These are phyloP conservation scores for Meganola albula DNA, from an alignment of 2,888 invertebrate genomes.

Conservation along the genomic window DNA sequence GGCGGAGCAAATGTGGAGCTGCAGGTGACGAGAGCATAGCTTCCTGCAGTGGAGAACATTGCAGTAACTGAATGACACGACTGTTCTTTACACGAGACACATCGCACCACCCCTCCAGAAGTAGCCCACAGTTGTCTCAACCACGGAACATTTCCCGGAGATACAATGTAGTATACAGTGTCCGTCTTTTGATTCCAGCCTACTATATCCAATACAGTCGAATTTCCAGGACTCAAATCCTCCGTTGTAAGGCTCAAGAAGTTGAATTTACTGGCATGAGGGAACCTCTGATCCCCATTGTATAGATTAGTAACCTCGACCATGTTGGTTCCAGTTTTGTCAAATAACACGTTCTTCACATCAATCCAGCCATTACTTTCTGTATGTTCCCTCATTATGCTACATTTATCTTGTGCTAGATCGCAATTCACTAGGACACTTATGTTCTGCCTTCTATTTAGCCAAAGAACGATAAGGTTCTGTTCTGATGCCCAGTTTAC, in stretches of 20 bases:
- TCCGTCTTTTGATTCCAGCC: slow-evolving; percentile 79
- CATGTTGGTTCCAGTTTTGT: slow-evolving; percentile 60
- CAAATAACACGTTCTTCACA: slow-evolving; percentile 74
- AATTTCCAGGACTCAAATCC: slow-evolving; percentile 76
- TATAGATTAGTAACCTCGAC: slow-evolving; percentile 57
- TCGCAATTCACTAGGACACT: slow-evolving; percentile 80
- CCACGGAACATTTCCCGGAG: slow-evolving; percentile 80
- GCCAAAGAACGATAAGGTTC: slow-evolving; percentile 85
- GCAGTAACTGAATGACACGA: slow-evolving; percentile 81
- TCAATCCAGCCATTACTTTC: slow-evolving; percentile 85
- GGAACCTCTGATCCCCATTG: slow-evolving; percentile 59
- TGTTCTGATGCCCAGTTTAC: slow-evolving; percentile 86
- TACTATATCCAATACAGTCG: slow-evolving; percentile 77
- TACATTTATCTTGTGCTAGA: slow-evolving; percentile 54
- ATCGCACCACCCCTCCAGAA: slow-evolving; percentile 76
- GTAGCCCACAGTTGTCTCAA: slow-evolving; percentile 82
- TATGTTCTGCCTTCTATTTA: slow-evolving; percentile 90
- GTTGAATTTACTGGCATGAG: slow-evolving; percentile 56
- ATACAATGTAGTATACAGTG: slow-evolving; percentile 82
- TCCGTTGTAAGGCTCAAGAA: slow-evolving; percentile 44
- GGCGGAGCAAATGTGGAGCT: slow-evolving; percentile 53
- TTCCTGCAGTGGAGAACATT: slow-evolving; percentile 65
- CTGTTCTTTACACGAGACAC: slow-evolving; percentile 80
- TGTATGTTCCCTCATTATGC: slow-evolving; percentile 52
- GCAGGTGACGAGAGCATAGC: slow-evolving; percentile 54